Conservation (phyloP, 2,797 vertebrate genomes). For the Propithecus deckenii region DNA sequence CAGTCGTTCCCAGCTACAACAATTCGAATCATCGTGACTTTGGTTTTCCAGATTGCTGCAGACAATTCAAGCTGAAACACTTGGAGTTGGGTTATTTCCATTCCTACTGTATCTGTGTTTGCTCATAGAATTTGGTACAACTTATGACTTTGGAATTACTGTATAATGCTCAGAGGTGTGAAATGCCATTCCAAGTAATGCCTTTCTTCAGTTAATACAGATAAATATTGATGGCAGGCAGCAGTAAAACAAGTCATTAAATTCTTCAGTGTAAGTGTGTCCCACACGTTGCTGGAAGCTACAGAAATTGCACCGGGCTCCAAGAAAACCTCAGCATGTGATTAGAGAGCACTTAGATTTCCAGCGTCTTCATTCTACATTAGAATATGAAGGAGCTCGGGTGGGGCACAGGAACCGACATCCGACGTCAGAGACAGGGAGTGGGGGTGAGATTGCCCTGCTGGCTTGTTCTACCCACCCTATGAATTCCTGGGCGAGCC, state of each 20-base stretch:
- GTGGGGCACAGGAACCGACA: rapidly evolving
- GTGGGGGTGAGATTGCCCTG: not conserved
- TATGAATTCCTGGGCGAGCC: conserved; percentile 52
- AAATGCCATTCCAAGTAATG: conserved; percentile 62
- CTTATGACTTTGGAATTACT: conserved; percentile 49
- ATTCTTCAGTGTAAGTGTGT: conserved; percentile 54
- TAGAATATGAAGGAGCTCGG: not conserved
- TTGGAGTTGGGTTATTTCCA: conserved; percentile 53
- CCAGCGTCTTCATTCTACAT: not conserved
- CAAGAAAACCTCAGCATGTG: not conserved
- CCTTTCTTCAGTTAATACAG: conserved; percentile 68
- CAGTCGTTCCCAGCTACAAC: not conserved
- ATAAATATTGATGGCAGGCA: conserved; percentile 69
- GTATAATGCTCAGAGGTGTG: conserved; percentile 65
- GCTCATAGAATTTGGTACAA: conserved; percentile 64
- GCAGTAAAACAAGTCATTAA: conserved; percentile 67
- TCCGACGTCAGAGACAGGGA: not conserved
- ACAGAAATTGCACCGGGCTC: conserved; percentile 12
- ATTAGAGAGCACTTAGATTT: not conserved
- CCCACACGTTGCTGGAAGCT: conserved; percentile 64
- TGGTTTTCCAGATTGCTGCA: conserved; percentile 39
- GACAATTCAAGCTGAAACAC: conserved; percentile 26
- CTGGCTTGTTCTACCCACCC: not conserved
- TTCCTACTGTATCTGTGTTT: conserved; percentile 28
- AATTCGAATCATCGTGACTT: not conserved